phyloP scores from a whole-genome alignment of 2,797 vertebrate species.

The Clarias fuscus region DNA sequence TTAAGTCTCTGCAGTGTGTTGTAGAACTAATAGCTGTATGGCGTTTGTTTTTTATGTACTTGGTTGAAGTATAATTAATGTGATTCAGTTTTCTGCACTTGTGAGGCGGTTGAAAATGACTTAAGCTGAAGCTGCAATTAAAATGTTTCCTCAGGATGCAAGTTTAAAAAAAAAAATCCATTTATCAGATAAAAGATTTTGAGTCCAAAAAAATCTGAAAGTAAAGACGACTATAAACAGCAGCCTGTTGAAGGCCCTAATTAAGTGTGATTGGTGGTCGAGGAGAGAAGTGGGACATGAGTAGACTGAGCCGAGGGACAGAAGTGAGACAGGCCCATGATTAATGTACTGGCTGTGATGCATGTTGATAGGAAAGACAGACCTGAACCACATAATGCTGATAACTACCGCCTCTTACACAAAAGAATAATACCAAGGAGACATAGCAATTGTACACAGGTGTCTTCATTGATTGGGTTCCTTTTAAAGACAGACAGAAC shows the following conservation, averaged over 20 bases:
- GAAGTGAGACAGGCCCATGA: constrained; percentile 76
- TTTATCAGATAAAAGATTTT: constrained; percentile 24
- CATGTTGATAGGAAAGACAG: constrained; percentile 63
- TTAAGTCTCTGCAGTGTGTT: constrained; percentile 14
- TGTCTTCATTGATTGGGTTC: not conserved
- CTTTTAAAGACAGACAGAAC: not conserved
- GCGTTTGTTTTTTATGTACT: constrained; percentile 26
- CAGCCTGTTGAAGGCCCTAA: constrained; percentile 71
- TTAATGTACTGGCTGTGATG: constrained; percentile 81
- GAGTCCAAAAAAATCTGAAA: constrained; percentile 4
- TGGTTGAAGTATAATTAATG: constrained; percentile 35
- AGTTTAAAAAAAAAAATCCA: not conserved
- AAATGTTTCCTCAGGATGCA: constrained; percentile 30
- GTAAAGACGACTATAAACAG: constrained; percentile 33
- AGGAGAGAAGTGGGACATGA: constrained; percentile 77
- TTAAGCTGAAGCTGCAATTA: constrained; percentile 25
- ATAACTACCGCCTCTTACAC: constrained; percentile 44
- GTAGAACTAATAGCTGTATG: constrained; percentile 15
- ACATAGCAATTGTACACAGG: not conserved
- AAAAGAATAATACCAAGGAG: not conserved
- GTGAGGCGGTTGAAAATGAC: constrained; percentile 11
- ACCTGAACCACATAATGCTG: constrained; percentile 62
- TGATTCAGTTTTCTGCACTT: constrained; percentile 27
- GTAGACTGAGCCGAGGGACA: constrained; percentile 76
- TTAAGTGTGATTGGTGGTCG: constrained; percentile 81